Evolutionary conservation across 2,888 invertebrate genomes (phyloP).

Genomic region (Hemicrepidius hirtus): DNA sequence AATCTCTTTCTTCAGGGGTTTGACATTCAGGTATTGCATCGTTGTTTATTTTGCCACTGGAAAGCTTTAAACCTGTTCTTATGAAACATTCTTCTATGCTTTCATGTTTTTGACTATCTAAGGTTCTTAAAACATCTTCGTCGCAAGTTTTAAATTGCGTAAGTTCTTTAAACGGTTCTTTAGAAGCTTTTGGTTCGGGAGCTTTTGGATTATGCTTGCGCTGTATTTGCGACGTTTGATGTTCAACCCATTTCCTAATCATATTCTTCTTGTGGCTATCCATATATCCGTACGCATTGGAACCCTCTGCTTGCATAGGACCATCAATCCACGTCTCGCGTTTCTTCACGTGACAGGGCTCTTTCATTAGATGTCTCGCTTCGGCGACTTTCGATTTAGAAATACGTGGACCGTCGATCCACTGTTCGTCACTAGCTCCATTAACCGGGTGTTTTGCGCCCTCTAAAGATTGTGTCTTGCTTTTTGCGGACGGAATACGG

Average conservation of each 20-base stretch:
- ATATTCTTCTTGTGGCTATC: slow-evolving; percentile 94
- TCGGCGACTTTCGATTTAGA: slow-evolving; percentile 88
- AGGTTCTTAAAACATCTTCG: slow-evolving; percentile 72
- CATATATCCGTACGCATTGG: slow-evolving; percentile 89
- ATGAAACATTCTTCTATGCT: slow-evolving; percentile 78
- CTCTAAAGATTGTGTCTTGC: slow-evolving; percentile 74
- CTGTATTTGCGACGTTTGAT: slow-evolving; percentile 89
- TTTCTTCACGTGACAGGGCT: slow-evolving; percentile 84
- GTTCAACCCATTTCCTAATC: slow-evolving; percentile 95
- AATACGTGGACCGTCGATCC: slow-evolving; percentile 97
- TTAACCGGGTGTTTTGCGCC: slow-evolving; percentile 72
- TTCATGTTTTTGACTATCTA: slow-evolving; percentile 74
- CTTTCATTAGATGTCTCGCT: slow-evolving; percentile 86
- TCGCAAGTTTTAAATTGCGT: slow-evolving; percentile 79
- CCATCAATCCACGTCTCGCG: slow-evolving; percentile 97
- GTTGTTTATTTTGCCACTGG: slow-evolving; percentile 54
- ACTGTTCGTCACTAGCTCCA: slow-evolving; percentile 89
- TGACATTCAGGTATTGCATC: slow-evolving; percentile 68
- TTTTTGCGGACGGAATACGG: slow-evolving; percentile 74
- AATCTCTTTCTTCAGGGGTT: slow-evolving; percentile 63
- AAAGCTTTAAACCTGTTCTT: slow-evolving; percentile 76
- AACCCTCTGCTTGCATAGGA: slow-evolving; percentile 82
- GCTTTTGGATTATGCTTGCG: slow-evolving; percentile 75
- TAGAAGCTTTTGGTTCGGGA: slow-evolving; percentile 68
- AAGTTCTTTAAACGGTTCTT: slow-evolving; percentile 75